Evolutionary conservation across 2,113 vertebrate species (phyloP), one percentile per base, ranked within the genome.

Genomic region (Mixornis gularis): DNA sequence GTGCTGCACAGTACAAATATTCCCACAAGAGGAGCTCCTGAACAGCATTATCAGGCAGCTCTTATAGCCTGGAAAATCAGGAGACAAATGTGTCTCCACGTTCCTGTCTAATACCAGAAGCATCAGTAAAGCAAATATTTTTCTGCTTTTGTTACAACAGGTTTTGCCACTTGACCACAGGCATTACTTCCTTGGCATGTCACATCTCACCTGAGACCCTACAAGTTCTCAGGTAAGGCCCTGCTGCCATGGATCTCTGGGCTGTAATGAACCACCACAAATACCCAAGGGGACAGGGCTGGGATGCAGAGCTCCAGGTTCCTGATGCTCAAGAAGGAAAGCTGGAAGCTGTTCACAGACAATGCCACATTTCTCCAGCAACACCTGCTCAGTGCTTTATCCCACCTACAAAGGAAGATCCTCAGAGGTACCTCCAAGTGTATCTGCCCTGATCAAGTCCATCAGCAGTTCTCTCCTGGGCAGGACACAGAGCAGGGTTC

Each of bases 341-440:
- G 17, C 60, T 59, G 29, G 26, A 59, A 62, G 64, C 8, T 21
- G n/a, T 5, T 48, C 56, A 71, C 32, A 48, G 92, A 24, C 27
- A 77, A 9, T 0, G 4, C 8, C 51, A 29, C 27, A 6, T 38
- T 41, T 38, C 80, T 51, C 24, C 84, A 80, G 29, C 8, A 30
- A 12, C 0, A 0, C 13, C 62, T 49, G 9, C 55, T 53, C 19
- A 40, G 19, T 0, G 0, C 22, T 53, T 73, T 55, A 60, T 44
- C 41, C 32, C 26, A 8, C 22, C 48, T 3, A 20, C 18, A 55
- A 79, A 60, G n/a, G 12, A 14, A 76, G 26, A 44, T 72, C 36
- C 74, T 49, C 29, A 40, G 38, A 84, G 32, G 17, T 18, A 44
- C n/a, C 51, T 83, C 51, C 41, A 44, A 29, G 58, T 2, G 3